Evolutionary conservation across 2,113 vertebrate genomes (phyloP).

Genomic region (Octodon degus): DNA sequence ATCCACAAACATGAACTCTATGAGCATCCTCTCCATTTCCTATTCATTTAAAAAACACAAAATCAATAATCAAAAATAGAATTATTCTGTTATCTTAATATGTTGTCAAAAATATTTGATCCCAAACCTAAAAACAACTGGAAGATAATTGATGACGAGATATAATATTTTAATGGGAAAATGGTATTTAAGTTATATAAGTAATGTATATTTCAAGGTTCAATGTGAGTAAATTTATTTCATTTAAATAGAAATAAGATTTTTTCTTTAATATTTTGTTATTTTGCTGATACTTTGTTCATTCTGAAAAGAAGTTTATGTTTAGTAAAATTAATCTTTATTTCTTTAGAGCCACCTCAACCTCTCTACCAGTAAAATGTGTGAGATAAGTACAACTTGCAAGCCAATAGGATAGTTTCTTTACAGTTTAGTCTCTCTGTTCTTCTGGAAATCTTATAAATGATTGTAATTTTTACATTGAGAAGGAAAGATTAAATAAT

Average conservation of each 20-base stretch:
- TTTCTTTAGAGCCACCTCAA: neutral
- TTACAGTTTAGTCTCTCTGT: neutral
- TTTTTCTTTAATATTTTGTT: neutral
- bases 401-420: neutral
- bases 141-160: neutral
- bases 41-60: conserved; percentile 6
- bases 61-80: conserved; percentile 38
- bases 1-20: neutral
- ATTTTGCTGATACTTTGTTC: conserved; percentile 47
- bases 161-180: conserved; percentile 35
- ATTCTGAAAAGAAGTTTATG: neutral
- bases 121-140: conserved; percentile 41
- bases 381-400: neutral
- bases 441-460: neutral
- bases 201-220: neutral
- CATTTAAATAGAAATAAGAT: conserved; percentile 39
- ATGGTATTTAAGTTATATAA: neutral
- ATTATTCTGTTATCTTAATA: conserved; percentile 16
- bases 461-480: neutral
- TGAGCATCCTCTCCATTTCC: neutral
- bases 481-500: conserved; percentile 1
- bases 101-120: conserved; percentile 7
- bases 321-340: neutral
- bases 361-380: neutral
- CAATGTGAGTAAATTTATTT: neutral